Evolutionary conservation across 2,797 vertebrate species (phyloP), one percentile per base, ranked within the genome.

Genomic region (Distichodus sexfasciatus): DNA sequence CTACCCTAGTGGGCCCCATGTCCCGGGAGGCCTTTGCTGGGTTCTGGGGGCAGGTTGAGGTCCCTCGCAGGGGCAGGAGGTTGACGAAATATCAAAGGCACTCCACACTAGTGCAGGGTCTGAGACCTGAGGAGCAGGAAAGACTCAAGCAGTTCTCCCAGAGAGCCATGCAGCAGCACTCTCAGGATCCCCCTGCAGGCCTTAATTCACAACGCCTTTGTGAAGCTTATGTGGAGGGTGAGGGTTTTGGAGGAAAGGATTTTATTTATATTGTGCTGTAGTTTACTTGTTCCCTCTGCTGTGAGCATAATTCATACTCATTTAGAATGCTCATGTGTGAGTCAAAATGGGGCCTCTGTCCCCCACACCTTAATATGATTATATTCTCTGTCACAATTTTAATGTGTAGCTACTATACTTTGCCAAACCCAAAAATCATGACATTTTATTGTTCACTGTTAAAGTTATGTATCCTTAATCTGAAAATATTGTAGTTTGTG

Each of bases 191-290:
- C 3, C 17, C 46, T 11, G 5, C 51, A 31, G 59, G 6, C 28
- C 51, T 47, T 28, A 31, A 69, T 8, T 21, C 54, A 6, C 23
- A 74, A 5, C 55, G 74, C 15, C 44, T 78, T 57, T 76, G 17
- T 40, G 38, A 63, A 33, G 59, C 61, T 11, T 74, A 68, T 24
- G 58, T 72, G 44, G 54, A 78, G 40, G 60, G 61, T 73, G 47
- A 35, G 31, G 35, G 33, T 57, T 14, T 2, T 51, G 8, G 2
- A n/a, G 14, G 26, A n/a, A n/a, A n/a, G n/a, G n/a, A n/a, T n/a
- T n/a, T n/a, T n/a, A n/a, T n/a, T n/a, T n/a, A n/a, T n/a, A n/a
- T n/a, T n/a, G n/a, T n/a, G n/a, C n/a, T 40, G 36, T 40, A 40
- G 36, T 3, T 40, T 2, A 3, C 8, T 3, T 8, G 9, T 40